Conservation (phyloP, 2,888 invertebrate species). For the Anagyrus pseudococci region DNA sequence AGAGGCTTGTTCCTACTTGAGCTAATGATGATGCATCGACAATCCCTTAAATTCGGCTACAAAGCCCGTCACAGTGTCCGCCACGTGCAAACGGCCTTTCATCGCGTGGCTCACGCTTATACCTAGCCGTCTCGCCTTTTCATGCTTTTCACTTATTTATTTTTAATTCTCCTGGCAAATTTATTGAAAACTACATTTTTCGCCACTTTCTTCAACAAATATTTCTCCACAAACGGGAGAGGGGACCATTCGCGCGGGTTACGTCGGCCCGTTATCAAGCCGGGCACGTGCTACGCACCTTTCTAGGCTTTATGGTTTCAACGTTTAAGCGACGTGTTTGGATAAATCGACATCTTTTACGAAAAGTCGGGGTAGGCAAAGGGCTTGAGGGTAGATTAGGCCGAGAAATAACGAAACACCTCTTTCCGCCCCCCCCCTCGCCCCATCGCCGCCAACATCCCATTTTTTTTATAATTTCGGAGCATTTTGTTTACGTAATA, state of each 20-base stretch:
- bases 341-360: neutral
- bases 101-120: neutral
- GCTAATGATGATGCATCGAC: neutral
- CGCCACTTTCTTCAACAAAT: neutral
- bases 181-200: no score
- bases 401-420: neutral
- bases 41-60: no score
- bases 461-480: neutral
- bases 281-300: no score
- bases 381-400: neutral
- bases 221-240: neutral
- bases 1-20: neutral
- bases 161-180: neutral
- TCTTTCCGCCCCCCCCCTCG: no score
- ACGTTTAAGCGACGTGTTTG: neutral
- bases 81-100: neutral
- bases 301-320: neutral
- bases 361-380: neutral
- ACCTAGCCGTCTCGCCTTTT: neutral
- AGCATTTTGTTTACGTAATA: slow-evolving; percentile 33
- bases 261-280: neutral
- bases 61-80: no score
- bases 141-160: neutral
- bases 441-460: neutral
- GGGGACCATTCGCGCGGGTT: neutral